phyloP scores from a whole-genome alignment of 2,797 vertebrate genomes.

The Brachyrhaphis roseni region DNA sequence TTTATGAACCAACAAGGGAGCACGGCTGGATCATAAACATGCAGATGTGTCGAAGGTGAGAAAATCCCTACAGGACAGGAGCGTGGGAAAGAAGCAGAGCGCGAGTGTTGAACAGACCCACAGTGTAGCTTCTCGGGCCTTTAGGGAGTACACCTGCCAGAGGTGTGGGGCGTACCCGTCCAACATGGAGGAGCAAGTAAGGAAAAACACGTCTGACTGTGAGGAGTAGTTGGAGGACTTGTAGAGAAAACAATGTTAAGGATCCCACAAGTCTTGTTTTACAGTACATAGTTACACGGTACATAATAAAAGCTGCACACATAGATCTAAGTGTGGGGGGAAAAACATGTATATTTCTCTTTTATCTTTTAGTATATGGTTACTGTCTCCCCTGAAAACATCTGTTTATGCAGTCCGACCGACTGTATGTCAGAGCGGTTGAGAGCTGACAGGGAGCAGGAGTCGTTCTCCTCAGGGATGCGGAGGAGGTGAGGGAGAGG shows the following conservation, averaged over 20 bases:
- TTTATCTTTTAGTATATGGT: slow-evolving; percentile 41
- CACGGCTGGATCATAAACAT: slow-evolving; percentile 42
- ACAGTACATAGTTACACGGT: slow-evolving; percentile 28
- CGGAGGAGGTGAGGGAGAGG: neutral
- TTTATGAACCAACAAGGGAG: slow-evolving; percentile 50
- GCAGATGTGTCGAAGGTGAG: slow-evolving; percentile 56
- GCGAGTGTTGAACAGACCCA: slow-evolving; percentile 26
- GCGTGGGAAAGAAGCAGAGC: slow-evolving; percentile 59
- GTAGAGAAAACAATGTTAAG: slow-evolving; percentile 17
- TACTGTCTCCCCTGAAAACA: slow-evolving; percentile 42
- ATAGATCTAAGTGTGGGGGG: slow-evolving; percentile 16
- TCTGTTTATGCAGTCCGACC: slow-evolving; percentile 57
- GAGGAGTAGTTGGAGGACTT: slow-evolving; percentile 8
- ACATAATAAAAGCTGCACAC: slow-evolving; percentile 42
- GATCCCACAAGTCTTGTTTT: slow-evolving; percentile 29
- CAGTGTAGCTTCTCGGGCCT: slow-evolving; percentile 26
- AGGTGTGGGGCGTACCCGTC: slow-evolving; percentile 37
- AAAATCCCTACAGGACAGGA: slow-evolving; percentile 61
- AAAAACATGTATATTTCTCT: slow-evolving; percentile 35
- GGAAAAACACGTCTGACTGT: slow-evolving; percentile 12
- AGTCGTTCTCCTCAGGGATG: slow-evolving; percentile 18
- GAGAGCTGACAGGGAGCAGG: slow-evolving; percentile 34
- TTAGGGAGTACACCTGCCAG: slow-evolving; percentile 59
- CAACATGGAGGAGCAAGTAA: slow-evolving; percentile 5
- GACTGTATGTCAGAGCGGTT: slow-evolving; percentile 39